Percentiles rank a stretch among this genome's conserved stretches.
These are phyloP conservation scores for Rhabdornis inornatus DNA, from an alignment of 2,113 vertebrate species.

Conservation along the genomic window DNA sequence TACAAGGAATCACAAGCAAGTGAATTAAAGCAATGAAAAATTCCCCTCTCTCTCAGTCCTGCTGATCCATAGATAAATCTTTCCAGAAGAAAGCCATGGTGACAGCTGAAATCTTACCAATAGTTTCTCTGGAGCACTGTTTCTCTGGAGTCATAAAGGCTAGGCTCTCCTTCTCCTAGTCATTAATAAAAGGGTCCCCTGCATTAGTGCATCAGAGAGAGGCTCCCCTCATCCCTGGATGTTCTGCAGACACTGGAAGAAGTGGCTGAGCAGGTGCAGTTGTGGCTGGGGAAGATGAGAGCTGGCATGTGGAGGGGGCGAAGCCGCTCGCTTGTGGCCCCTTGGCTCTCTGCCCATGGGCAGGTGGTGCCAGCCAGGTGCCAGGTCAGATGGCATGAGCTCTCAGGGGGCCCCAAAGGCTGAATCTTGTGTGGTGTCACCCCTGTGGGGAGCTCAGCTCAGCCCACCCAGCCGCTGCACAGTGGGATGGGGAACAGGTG, in stretches of 20 bases:
- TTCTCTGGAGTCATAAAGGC: background rate
- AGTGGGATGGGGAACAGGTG: too few relatives aligned
- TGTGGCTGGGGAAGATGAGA: rapidly evolving
- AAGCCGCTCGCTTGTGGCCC: rapidly evolving
- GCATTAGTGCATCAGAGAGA: background rate
- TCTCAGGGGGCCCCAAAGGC: background rate
- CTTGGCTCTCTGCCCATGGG: rapidly evolving
- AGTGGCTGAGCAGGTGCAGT: background rate
- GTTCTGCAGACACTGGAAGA: background rate
- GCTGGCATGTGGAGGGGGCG: background rate
- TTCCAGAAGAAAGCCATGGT: background rate
- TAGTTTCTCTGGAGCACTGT: background rate
- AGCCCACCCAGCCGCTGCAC: background rate
- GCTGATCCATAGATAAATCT: background rate
- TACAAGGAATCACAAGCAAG: background rate
- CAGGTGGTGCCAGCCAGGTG: background rate
- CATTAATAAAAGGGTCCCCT: background rate
- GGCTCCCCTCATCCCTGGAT: background rate
- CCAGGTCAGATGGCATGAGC: rapidly evolving
- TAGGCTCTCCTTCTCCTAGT: background rate
- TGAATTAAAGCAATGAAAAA: background rate
- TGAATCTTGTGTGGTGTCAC: background rate
- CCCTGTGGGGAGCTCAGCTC: background rate
- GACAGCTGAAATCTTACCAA: background rate
- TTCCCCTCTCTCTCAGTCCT: background rate